Evolutionary conservation across 2,113 vertebrate species (phyloP).

Genomic region (Pomatorhinus ruficollis): DNA sequence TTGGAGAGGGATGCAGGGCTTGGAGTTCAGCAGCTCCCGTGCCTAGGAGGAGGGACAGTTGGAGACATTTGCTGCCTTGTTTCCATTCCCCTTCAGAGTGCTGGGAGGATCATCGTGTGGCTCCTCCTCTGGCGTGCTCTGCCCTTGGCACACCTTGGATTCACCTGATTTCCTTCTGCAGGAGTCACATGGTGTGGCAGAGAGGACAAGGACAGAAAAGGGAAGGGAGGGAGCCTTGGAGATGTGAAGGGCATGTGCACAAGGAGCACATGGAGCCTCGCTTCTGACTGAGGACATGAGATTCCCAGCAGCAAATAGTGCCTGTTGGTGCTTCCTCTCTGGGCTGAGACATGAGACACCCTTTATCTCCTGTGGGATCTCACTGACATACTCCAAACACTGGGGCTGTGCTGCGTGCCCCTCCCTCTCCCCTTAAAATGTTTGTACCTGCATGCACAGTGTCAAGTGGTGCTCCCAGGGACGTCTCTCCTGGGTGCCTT

Average conservation of each 20-base stretch:
- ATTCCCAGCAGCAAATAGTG: neutral
- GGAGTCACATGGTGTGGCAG: neutral
- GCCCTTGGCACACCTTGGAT: neutral
- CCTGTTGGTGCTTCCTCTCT: neutral
- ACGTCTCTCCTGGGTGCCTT: neutral
- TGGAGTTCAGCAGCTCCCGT: accelerated
- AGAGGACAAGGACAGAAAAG: neutral
- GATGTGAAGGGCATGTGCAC: neutral
- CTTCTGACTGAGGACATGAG: neutral
- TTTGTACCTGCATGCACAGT: neutral
- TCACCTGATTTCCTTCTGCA: neutral
- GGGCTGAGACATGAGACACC: neutral
- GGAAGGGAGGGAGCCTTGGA: neutral
- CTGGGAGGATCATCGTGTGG: neutral
- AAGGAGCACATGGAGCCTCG: neutral
- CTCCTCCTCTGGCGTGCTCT: neutral
- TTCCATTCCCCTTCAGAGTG: neutral
- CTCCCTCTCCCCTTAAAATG: neutral
- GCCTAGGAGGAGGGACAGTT: neutral
- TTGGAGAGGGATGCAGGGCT: neutral
- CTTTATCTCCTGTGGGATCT: neutral
- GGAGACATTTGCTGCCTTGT: neutral
- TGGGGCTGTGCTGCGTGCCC: neutral
- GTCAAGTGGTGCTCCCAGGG: neutral
- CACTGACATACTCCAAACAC: neutral